These are phyloP conservation scores for Drosophila phalerata DNA, from an alignment of 2,888 invertebrate genomes.

Conservation along the genomic window DNA sequence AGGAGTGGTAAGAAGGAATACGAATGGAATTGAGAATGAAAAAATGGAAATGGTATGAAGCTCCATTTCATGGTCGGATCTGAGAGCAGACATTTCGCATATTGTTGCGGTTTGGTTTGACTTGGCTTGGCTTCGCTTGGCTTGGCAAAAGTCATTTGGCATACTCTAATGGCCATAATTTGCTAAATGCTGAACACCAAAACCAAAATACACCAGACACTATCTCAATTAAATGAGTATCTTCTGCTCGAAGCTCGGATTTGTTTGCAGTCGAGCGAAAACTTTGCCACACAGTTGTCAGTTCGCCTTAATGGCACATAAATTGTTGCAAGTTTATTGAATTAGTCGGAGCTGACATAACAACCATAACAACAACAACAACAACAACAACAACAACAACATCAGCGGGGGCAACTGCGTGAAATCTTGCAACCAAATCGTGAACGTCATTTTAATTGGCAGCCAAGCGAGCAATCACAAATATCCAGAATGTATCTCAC, in stretches of 20 bases:
- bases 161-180: conserved; percentile 52
- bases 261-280: conserved; percentile 9
- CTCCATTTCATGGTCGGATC: conserved; percentile 26
- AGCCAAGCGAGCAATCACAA: conserved; percentile 54
- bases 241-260: conserved; percentile 4
- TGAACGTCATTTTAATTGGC: conserved; percentile 75
- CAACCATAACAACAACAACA: not conserved
- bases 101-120: conserved; percentile 13
- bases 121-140: not conserved
- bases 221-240: conserved; percentile 23
- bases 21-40: not conserved
- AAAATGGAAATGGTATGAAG: conserved; percentile 7
- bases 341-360: conserved; percentile 49
- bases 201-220: conserved; percentile 4
- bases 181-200: conserved; percentile 34
- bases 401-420: conserved; percentile 1
- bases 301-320: conserved; percentile 41
- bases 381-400: not conserved
- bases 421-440: conserved; percentile 52
- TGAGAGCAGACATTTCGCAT: conserved; percentile 34
- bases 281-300: conserved; percentile 18
- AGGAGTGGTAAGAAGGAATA: not conserved
- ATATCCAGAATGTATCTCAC: conserved; percentile 55
- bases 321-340: conserved; percentile 61
- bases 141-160: conserved; percentile 20